phyloP scores from a whole-genome alignment of 2,888 invertebrate species.

The Leucoptera coffeella region DNA sequence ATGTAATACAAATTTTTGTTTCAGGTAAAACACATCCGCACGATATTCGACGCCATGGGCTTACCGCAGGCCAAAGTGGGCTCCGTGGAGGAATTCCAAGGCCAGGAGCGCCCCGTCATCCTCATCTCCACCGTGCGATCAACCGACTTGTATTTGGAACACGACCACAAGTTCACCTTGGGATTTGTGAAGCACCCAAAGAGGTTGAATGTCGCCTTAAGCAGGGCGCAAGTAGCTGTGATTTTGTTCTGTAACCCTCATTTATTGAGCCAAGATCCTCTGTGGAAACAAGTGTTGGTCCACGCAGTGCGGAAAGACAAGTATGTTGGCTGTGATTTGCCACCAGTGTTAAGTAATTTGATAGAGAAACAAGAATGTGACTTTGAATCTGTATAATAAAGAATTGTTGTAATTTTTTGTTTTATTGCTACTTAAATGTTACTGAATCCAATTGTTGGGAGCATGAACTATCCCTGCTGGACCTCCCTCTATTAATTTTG shows the following conservation, averaged over 20 bases:
- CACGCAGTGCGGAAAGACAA: constrained; percentile 58
- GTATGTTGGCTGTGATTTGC: constrained; percentile 66
- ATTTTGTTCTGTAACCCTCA: constrained; percentile 82
- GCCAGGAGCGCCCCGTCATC: constrained; percentile 75
- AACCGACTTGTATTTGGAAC: constrained; percentile 33
- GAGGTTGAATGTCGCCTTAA: constrained; percentile 85
- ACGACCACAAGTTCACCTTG: constrained; percentile 42
- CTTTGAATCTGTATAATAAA: too few species aligned
- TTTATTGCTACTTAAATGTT: too few species aligned
- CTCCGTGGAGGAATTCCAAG: constrained; percentile 85
- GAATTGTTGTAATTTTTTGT: too few species aligned
- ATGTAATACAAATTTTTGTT: too few species aligned
- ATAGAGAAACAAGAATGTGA: too few species aligned
- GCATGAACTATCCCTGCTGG: too few species aligned
- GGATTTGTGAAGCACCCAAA: constrained; percentile 58
- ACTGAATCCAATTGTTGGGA: too few species aligned
- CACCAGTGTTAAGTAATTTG: constrained; percentile 13
- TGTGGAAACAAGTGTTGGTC: constrained; percentile 62
- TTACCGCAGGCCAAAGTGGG: constrained; percentile 57
- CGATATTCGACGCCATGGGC: constrained; percentile 40
- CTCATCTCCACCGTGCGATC: constrained; percentile 78
- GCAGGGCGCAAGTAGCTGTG: constrained; percentile 72
- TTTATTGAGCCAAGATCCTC: constrained; percentile 56
- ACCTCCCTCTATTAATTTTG: too few species aligned
- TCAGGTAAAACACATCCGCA: constrained; percentile 59